Evolutionary conservation across 30 jellyfish, hydroid and myxozoan species (phyloP).

Genomic region (Hydractinia echinata): DNA sequence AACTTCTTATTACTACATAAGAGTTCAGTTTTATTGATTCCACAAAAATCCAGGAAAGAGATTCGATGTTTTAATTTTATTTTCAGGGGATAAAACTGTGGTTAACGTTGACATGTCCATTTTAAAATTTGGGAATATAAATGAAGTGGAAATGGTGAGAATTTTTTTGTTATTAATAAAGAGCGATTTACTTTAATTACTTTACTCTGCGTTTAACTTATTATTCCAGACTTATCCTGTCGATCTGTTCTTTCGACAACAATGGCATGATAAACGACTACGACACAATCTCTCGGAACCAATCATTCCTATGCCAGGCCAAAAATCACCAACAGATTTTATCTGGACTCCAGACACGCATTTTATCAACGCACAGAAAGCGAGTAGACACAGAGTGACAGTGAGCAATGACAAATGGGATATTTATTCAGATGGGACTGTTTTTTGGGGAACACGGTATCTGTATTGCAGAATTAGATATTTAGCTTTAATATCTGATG

Average conservation of each 20-base stretch:
- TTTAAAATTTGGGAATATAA: constrained; percentile 70
- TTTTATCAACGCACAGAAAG: constrained; percentile 64
- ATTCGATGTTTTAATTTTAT: background rate
- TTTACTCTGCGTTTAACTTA: background rate
- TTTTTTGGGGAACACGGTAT: constrained; percentile 97
- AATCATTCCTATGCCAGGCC: constrained; percentile 58
- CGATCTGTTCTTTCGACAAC: constrained; percentile 84
- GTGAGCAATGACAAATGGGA: constrained; percentile 74
- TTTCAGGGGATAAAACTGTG: constrained; percentile 59
- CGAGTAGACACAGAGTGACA: constrained; percentile 88
- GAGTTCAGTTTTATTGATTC: too few relatives aligned
- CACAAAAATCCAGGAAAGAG: too few relatives aligned
- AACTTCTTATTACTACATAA: too few relatives aligned
- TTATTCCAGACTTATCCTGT: constrained; percentile 55
- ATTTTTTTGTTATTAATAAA: background rate
- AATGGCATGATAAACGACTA: constrained; percentile 77
- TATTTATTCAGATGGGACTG: constrained; percentile 87
- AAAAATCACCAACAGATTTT: constrained; percentile 55
- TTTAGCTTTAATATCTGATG: too few relatives aligned
- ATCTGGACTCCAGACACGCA: constrained; percentile 98
- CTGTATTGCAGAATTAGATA: too few relatives aligned
- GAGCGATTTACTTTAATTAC: background rate
- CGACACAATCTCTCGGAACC: constrained; percentile 41
- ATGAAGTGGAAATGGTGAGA: constrained; percentile 82
- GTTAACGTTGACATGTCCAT: constrained; percentile 61